phyloP scores from a whole-genome alignment of 2,888 invertebrate species.

The Lysandra coridon region DNA sequence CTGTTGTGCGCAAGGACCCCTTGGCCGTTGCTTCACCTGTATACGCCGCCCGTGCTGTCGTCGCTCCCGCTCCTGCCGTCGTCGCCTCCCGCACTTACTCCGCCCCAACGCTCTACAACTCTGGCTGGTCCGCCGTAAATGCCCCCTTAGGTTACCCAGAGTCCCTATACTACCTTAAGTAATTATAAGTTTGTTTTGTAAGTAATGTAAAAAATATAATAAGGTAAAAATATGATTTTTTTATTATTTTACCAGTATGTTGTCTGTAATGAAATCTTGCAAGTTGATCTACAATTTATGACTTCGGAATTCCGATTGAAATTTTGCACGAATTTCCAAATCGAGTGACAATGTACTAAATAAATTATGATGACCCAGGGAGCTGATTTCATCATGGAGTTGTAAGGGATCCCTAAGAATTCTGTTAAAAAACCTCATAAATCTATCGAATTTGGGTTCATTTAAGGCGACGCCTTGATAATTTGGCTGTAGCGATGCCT shows the following conservation, averaged over 20 bases:
- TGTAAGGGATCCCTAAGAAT: no score
- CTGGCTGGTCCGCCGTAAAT: not conserved
- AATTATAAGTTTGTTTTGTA: not conserved
- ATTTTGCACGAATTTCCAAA: no score
- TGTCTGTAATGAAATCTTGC: not conserved
- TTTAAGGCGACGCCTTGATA: no score
- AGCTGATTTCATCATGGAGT: not conserved
- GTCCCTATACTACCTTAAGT: not conserved
- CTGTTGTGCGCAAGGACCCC: conserved; percentile 78
- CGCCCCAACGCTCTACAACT: not conserved
- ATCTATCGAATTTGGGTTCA: no score
- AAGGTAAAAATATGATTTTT: not conserved
- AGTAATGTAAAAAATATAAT: not conserved
- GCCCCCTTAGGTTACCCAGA: conserved; percentile 10
- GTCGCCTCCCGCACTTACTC: conserved; percentile 10
- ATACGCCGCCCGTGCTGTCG: conserved; percentile 36
- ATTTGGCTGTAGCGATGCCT: no score
- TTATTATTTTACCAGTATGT: not conserved
- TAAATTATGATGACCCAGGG: not conserved
- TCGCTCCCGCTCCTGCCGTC: conserved; percentile 35
- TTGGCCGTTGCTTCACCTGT: conserved; percentile 53
- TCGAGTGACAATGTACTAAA: not conserved
- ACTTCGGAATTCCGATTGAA: no score
- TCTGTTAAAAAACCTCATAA: no score
- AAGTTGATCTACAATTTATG: not conserved